Conservation (phyloP, 2,797 vertebrate species). For the Pseudomugil tenellus region DNA sequence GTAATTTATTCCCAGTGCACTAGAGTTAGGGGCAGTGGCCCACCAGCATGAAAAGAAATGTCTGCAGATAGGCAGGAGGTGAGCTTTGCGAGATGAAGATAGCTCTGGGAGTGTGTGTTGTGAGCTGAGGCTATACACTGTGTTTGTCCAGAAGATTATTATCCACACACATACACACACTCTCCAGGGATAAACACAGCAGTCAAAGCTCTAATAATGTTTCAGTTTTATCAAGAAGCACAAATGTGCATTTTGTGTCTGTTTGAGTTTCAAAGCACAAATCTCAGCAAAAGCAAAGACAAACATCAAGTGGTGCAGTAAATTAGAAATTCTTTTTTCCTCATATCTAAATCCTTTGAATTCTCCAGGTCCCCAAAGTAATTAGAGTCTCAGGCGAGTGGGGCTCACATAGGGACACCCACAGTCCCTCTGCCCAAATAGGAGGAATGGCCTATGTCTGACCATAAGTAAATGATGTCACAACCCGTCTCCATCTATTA, state of each 20-base stretch:
- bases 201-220: conserved; percentile 82
- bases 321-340: conserved; percentile 82
- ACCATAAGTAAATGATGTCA: conserved; percentile 73
- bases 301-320: conserved; percentile 85
- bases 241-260: conserved; percentile 78
- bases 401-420: conserved; percentile 74
- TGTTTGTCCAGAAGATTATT: conserved; percentile 85
- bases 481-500: conserved; percentile 67
- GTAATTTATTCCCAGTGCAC: conserved; percentile 47
- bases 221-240: conserved; percentile 83
- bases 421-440: conserved; percentile 76
- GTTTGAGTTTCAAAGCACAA: conserved; percentile 76
- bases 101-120: conserved; percentile 34
- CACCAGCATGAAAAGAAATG: conserved; percentile 52
- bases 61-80: conserved; percentile 53
- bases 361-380: conserved; percentile 88
- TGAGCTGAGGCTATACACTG: conserved; percentile 63
- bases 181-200: conserved; percentile 69
- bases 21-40: conserved; percentile 29
- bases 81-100: conserved; percentile 70
- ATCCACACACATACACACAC: conserved; percentile 58
- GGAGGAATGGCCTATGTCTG: conserved; percentile 72
- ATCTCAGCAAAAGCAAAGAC: conserved; percentile 76
- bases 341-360: conserved; percentile 84
- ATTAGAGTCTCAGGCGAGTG: conserved; percentile 84